Percentiles rank a stretch among this genome's conserved stretches.
Evolutionary conservation across 2,113 vertebrate species (phyloP).

Genomic region (Martes martes): DNA sequence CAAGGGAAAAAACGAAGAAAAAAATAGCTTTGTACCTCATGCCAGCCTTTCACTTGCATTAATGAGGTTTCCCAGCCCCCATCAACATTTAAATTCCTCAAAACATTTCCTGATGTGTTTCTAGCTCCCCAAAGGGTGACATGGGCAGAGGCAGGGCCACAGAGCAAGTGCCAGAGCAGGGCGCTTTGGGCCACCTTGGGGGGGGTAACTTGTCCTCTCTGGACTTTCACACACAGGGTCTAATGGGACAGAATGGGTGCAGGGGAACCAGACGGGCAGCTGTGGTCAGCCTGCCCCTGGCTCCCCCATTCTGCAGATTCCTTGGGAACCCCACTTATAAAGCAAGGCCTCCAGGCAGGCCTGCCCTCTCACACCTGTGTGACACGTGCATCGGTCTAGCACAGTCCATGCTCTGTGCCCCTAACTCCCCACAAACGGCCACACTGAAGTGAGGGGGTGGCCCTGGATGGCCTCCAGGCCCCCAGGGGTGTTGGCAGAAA

Average conservation of each 20-base stretch:
- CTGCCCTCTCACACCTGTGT: not conserved
- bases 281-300: no score
- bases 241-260: not conserved
- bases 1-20: not conserved
- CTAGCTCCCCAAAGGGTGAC: not conserved
- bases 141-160: not conserved
- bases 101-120: not conserved
- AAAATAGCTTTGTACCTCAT: not conserved
- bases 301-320: not conserved
- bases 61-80: not conserved
- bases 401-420: no score
- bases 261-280: not conserved
- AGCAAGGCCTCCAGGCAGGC: not conserved
- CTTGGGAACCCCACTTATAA: not conserved
- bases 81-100: not conserved
- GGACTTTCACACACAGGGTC: not conserved
- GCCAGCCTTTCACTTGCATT: not conserved
- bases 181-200: not conserved
- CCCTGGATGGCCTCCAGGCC: not conserved
- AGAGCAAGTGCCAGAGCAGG: no score
- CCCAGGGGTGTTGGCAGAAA: not conserved
- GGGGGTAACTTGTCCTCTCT: not conserved
- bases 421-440: not conserved
- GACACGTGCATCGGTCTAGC: fast-evolving
- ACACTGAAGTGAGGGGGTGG: not conserved